These are phyloP conservation scores for Rhadina sibilatrix DNA, from an alignment of 2,113 vertebrate species.

Conservation along the genomic window DNA sequence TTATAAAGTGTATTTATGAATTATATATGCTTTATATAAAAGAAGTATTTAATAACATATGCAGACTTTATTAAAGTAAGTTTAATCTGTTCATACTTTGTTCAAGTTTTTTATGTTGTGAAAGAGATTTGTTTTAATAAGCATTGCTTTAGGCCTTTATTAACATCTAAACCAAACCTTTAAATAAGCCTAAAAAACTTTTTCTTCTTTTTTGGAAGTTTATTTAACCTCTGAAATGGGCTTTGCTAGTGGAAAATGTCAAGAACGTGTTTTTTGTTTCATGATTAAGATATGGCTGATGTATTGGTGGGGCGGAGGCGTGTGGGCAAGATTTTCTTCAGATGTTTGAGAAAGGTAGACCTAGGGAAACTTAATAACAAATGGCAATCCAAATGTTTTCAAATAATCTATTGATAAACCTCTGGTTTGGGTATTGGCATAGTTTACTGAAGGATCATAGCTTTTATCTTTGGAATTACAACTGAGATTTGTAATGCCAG, in stretches of 20 bases:
- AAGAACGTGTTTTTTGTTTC: neutral
- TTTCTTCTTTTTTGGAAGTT: neutral
- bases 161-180: neutral
- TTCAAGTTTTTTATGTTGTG: neutral
- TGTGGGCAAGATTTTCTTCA: neutral
- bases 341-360: neutral
- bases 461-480: neutral
- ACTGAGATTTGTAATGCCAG: neutral
- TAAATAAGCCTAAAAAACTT: neutral
- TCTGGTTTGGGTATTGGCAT: neutral
- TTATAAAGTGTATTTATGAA: neutral
- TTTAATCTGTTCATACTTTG: neutral
- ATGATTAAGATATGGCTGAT: neutral
- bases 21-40: neutral
- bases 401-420: neutral
- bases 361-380: neutral
- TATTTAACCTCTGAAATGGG: neutral
- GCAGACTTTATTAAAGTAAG: neutral
- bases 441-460: neutral
- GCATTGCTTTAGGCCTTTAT: neutral
- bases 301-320: neutral
- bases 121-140: neutral
- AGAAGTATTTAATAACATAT: neutral
- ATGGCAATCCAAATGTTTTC: neutral
- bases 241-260: neutral